phyloP scores from a whole-genome alignment of 2,888 invertebrate genomes.

The Craniophora ligustri region DNA sequence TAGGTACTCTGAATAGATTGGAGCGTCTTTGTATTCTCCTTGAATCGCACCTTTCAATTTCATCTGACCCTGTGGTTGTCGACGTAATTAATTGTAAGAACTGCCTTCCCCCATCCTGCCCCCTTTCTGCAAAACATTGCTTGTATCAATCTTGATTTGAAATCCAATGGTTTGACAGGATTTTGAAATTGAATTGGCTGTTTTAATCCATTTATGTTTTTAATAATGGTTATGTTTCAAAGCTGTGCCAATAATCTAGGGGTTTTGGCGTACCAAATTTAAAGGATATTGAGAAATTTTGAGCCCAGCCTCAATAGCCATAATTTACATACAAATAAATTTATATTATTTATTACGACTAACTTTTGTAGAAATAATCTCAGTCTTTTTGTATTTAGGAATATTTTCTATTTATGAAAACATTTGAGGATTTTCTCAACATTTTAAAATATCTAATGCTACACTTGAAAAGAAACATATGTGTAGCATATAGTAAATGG shows the following conservation, averaged over 20 bases:
- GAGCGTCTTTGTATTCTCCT: slow-evolving; percentile 37
- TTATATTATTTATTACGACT: too few relatives aligned
- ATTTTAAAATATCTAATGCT: neutral
- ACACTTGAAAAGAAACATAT: too few relatives aligned
- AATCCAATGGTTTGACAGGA: slow-evolving; percentile 7
- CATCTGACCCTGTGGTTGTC: slow-evolving; percentile 40
- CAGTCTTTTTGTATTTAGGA: too few relatives aligned
- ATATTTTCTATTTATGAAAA: too few relatives aligned
- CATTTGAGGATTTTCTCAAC: too few relatives aligned
- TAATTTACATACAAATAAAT: too few relatives aligned
- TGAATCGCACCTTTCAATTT: slow-evolving; percentile 55
- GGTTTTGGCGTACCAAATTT: too few relatives aligned
- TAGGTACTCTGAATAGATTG: slow-evolving; percentile 34
- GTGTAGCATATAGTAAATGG: too few relatives aligned
- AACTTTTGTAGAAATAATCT: too few relatives aligned
- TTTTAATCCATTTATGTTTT: neutral
- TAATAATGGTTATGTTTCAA: neutral
- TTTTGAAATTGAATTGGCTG: slow-evolving; percentile 4
- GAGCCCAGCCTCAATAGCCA: too few relatives aligned
- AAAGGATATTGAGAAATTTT: too few relatives aligned
- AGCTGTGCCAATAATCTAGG: too few relatives aligned
- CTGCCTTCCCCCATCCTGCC: slow-evolving; percentile 17
- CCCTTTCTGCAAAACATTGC: slow-evolving; percentile 21
- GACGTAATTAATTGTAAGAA: slow-evolving; percentile 56
- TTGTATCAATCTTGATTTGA: slow-evolving; percentile 23